These are phyloP conservation scores for Sitta carolinensis DNA, from an alignment of 2,797 vertebrate species.

Conservation along the genomic window DNA sequence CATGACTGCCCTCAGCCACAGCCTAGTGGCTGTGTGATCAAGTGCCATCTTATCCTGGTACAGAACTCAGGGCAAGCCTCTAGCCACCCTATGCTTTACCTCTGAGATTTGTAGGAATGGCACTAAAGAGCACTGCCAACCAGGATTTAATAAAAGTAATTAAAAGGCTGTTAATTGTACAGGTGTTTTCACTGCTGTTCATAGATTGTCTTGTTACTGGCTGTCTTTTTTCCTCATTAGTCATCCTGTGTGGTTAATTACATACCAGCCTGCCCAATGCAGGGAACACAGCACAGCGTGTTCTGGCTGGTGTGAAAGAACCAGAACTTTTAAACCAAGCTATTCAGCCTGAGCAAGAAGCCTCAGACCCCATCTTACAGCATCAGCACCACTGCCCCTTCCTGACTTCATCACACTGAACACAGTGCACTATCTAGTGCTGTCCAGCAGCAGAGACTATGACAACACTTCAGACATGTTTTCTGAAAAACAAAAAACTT, in stretches of 20 bases:
- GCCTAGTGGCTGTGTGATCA: rapidly evolving
- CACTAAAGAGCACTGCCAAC: neutral
- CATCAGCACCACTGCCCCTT: neutral
- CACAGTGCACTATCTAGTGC: neutral
- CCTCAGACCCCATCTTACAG: neutral
- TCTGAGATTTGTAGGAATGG: neutral
- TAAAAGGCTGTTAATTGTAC: neutral
- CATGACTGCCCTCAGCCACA: neutral
- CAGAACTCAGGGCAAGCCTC: neutral
- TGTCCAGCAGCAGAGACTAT: neutral
- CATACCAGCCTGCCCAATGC: neutral
- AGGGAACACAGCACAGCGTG: neutral
- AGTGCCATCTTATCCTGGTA: neutral
- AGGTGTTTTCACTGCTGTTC: neutral
- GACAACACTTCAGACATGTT: neutral
- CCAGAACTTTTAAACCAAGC: neutral
- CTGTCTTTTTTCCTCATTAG: neutral
- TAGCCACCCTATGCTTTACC: neutral
- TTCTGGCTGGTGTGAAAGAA: neutral
- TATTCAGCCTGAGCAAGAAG: neutral
- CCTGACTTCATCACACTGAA: neutral
- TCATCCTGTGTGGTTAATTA: neutral
- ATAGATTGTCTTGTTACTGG: neutral
- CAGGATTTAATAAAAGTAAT: neutral
- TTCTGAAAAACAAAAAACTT: neutral